Percentiles rank a stretch among this genome's conserved stretches.
These are phyloP conservation scores for Erannis defoliaria DNA, from an alignment of 2,888 invertebrate genomes.

Conservation along the genomic window DNA sequence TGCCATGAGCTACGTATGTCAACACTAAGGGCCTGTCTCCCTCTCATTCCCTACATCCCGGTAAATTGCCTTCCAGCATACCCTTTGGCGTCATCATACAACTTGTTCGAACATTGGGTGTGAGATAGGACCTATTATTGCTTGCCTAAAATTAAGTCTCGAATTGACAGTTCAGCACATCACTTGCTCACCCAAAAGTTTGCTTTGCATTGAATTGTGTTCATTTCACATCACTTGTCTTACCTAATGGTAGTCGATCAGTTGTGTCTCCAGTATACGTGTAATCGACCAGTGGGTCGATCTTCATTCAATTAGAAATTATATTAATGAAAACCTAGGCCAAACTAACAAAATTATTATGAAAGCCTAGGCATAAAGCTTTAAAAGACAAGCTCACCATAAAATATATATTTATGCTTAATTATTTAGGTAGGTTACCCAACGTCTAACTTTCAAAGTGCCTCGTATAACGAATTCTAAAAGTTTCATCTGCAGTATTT, in stretches of 20 bases:
- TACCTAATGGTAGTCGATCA: neutral
- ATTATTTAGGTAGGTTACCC: neutral
- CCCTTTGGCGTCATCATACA: neutral
- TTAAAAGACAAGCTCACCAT: neutral
- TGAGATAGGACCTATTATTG: constrained; percentile 27
- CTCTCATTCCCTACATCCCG: constrained; percentile 40
- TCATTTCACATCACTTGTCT: too few relatives aligned
- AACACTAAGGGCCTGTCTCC: constrained; percentile 49
- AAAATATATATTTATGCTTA: too few relatives aligned
- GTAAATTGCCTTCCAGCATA: constrained; percentile 31
- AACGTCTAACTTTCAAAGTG: neutral
- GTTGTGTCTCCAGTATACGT: neutral
- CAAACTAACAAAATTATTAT: too few relatives aligned
- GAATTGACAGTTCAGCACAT: neutral
- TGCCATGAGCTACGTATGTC: constrained; percentile 84
- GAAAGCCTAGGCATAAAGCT: neutral
- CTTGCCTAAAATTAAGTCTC: too few relatives aligned
- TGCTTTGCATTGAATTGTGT: neutral
- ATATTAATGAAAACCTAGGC: neutral
- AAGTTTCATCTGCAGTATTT: neutral
- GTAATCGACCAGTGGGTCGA: neutral
- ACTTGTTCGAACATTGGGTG: constrained; percentile 25
- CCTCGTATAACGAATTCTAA: neutral
- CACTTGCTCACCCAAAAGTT: neutral
- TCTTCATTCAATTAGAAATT: neutral